These are phyloP conservation scores for Xiphophorus hellerii DNA, from an alignment of 2,113 vertebrate species.

Conservation along the genomic window DNA sequence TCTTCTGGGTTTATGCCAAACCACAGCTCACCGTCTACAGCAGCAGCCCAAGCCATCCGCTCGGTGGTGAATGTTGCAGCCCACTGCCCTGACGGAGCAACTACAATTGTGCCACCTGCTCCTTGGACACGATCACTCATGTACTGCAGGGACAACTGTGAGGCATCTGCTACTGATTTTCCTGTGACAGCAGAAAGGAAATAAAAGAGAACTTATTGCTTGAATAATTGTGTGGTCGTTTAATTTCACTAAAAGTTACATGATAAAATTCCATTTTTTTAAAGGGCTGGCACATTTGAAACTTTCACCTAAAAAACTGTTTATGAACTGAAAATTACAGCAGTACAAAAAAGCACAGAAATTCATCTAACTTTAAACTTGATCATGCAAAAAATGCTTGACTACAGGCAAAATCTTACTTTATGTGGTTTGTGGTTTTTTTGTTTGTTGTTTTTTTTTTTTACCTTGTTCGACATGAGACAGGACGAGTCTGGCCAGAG, in stretches of 20 bases:
- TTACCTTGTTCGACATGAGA: slow-evolving; percentile 79
- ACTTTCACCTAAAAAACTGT: no score
- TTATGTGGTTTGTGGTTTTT: neutral
- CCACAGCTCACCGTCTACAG: slow-evolving; percentile 66
- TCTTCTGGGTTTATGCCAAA: slow-evolving; percentile 73
- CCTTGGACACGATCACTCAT: slow-evolving; percentile 77
- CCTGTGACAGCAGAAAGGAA: slow-evolving; percentile 41
- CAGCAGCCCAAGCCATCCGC: slow-evolving; percentile 74
- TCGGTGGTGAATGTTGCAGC: slow-evolving; percentile 75
- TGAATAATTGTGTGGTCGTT: no score
- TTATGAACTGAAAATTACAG: no score
- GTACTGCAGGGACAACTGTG: slow-evolving; percentile 65
- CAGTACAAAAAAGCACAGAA: neutral
- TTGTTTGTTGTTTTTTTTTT: slow-evolving; percentile 2
- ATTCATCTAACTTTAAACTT: neutral
- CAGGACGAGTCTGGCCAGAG: slow-evolving; percentile 74
- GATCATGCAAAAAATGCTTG: no score
- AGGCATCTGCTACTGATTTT: slow-evolving; percentile 58
- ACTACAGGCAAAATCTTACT: neutral
- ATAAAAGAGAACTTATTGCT: no score
- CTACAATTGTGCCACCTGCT: slow-evolving; percentile 72
- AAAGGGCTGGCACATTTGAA: no score
- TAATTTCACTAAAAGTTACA: no score
- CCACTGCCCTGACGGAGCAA: slow-evolving; percentile 75
- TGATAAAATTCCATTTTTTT: no score